Evolutionary conservation across 2,797 vertebrate genomes (phyloP), one percentile per base, ranked within the genome.

Genomic region (Semotilus atromaculatus): DNA sequence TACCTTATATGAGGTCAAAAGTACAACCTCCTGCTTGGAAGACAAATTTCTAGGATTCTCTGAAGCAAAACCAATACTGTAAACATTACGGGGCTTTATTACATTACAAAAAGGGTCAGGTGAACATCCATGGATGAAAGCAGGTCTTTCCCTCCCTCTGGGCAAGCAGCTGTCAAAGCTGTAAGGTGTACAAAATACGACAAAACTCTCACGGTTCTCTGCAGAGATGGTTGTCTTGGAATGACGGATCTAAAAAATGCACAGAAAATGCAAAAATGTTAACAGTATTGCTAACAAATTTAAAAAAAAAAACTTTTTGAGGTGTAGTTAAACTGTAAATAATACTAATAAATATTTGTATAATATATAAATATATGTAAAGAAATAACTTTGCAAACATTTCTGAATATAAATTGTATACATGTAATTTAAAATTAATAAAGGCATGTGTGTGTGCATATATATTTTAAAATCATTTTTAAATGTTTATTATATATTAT

Each of bases 1-100:
- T 86, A 88, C 72, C 75, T 86, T 85, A 86, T 79, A 75, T 48
- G 71, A 77, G 85, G 86, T 89, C 85, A 86, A 83, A 79, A 86
- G 86, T 88, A 43, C 72, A 72, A 64, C 60, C 79, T 82, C 48
- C 72, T 4, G 79, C 79, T 70, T 70, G 53, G 71, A 82, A 76
- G 79, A 86, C 79, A 81, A 81, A 82, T 86, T 76, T 84, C 82
- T 71, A 48, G 67, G 64, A 84, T 74, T 62, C 72, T 86, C 51
- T 51, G 8, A 73, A 86, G 79, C 68, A 81, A 68, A 86, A 75
- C 73, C 53, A 81, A 86, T 80, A 76, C 84, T 72, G 82, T 62
- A 80, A 85, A 86, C 76, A 89, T 81, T 73, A 78, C n/a, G 5
- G 67, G 76, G 55, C 43, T 89, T 84, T 84, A 86, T 87, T 86